Base-by-base conservation (phyloP, 2,888 invertebrate genomes). In the Yponomeuta plumbellus region DNA sequence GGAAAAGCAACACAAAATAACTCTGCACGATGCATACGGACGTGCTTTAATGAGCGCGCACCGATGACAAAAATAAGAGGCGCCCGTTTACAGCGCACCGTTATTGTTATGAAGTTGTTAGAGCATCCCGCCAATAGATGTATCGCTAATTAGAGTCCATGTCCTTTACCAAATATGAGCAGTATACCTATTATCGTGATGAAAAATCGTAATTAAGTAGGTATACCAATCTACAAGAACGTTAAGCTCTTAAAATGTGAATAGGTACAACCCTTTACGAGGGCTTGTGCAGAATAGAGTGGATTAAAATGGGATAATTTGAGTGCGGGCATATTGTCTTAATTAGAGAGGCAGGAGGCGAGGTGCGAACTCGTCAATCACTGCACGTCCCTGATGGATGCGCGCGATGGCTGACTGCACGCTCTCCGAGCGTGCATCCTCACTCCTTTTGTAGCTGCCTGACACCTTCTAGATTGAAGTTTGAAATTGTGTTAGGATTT, bases 301-400 rank as follows among this genome's bases (percentile, higher is more conserved):
- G 44, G 17, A 52, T 52, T 17, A 17, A 52, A 52, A 52, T 13
- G 44, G 44, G 44, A 52, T 52, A 52, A 52, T 52, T 52, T 52
- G 44, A 52, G 44, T 52, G 44, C 58, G 78, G 84, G 86, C 88
- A 89, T 85, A 83, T 86, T 85, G 85, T 86, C 88, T 89, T 90
- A 88, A 90, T 90, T 90, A 88, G 86, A 79, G 79, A 80, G 77
- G 80, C 85, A 80, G 76, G 78, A 81, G 77, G 77, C 83, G 88
- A 89, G 87, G 90, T 90, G 90, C 86, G 86, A 90, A 89, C 84
- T 88, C 88, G 86, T 89, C 87, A 84, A 88, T 89, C 90, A 89
- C 88, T 88, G 87, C 85, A 13, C 34, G 64, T 62, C 39, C 34
- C 80, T 84, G 86, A 87, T 86, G 77, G 76, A 85, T 85, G 78